These are phyloP conservation scores for Oasisia sp. DNA, from an alignment of 2,888 invertebrate genomes.

Conservation along the genomic window DNA sequence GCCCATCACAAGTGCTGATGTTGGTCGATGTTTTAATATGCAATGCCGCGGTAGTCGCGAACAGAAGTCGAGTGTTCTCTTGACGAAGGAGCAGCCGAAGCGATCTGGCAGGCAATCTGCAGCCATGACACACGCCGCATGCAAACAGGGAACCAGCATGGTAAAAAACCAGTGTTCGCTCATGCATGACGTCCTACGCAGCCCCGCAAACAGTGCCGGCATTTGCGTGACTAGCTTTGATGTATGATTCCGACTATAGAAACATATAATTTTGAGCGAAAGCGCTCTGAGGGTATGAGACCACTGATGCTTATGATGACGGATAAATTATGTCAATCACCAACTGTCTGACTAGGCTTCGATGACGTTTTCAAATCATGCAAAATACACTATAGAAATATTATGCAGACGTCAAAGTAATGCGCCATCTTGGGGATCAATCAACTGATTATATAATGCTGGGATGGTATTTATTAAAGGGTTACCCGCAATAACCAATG, in stretches of 20 bases:
- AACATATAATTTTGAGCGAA: neutral
- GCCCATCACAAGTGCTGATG: neutral
- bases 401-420: neutral
- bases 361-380: neutral
- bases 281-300: neutral
- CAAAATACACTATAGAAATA: neutral
- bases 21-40: neutral
- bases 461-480: neutral
- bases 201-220: neutral
- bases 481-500: neutral
- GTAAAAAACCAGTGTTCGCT: neutral
- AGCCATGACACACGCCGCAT: neutral
- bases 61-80: neutral
- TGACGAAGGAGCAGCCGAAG: neutral
- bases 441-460: neutral
- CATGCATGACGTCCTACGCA: neutral
- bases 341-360: neutral
- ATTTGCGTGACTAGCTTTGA: neutral
- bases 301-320: neutral
- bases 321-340: neutral
- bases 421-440: neutral
- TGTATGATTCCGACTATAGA: neutral
- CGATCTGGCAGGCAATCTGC: neutral
- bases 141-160: neutral
- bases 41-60: neutral